phyloP scores from a whole-genome alignment of 2,113 vertebrate species.

The Xiphias gladius region DNA sequence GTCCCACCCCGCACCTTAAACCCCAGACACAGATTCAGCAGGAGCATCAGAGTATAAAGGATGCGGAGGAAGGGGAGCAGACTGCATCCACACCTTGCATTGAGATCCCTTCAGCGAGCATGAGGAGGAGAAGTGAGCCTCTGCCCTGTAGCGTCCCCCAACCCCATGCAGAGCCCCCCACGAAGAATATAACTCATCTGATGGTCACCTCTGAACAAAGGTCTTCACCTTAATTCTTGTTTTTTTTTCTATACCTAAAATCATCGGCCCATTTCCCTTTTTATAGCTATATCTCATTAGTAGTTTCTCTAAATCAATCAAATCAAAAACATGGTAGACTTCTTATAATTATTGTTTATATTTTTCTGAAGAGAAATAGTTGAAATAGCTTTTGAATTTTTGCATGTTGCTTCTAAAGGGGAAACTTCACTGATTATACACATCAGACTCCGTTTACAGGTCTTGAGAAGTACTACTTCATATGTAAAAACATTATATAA shows the following conservation, averaged over 20 bases:
- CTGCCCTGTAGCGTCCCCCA: slow-evolving; percentile 44
- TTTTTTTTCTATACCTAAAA: slow-evolving; percentile 23
- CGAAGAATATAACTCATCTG: slow-evolving; percentile 43
- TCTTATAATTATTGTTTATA: background rate
- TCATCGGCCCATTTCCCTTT: background rate
- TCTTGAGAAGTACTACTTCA: background rate
- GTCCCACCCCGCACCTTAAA: slow-evolving; percentile 23
- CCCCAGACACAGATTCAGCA: slow-evolving; percentile 55
- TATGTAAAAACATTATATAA: background rate
- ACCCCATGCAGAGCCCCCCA: slow-evolving; percentile 35
- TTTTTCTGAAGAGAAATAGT: background rate
- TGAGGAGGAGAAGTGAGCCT: slow-evolving; percentile 72
- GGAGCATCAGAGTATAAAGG: slow-evolving; percentile 35
- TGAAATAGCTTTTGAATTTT: background rate
- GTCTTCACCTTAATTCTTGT: slow-evolving; percentile 49
- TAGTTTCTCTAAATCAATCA: background rate
- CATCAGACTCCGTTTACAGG: background rate
- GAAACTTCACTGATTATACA: background rate
- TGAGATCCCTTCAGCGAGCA: slow-evolving; percentile 37
- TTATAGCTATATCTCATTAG: background rate
- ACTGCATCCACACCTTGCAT: slow-evolving; percentile 20
- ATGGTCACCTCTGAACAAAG: slow-evolving; percentile 68
- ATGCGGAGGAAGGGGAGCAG: slow-evolving; percentile 42
- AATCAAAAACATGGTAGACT: background rate
- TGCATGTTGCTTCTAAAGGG: background rate